Evolutionary conservation across 2,797 vertebrate species (phyloP).

Genomic region (Muscicapa striata): DNA sequence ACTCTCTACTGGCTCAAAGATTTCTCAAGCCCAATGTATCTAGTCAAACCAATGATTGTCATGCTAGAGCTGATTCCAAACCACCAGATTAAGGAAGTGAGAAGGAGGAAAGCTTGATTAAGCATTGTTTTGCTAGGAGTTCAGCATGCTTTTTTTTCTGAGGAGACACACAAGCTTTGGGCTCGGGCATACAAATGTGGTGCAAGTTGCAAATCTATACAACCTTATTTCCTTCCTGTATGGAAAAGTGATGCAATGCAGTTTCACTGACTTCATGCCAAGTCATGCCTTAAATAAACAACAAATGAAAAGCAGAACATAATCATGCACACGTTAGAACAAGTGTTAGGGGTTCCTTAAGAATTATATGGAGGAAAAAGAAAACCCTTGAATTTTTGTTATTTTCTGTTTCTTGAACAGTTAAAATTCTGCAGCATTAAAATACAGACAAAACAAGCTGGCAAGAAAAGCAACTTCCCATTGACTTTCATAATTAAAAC

Average conservation of each 20-base stretch:
- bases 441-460: conserved; percentile 11
- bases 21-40: background rate
- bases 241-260: conserved; percentile 11
- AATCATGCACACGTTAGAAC: background rate
- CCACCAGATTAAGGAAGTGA: background rate
- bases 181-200: background rate
- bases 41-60: background rate
- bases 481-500: conserved; percentile 10
- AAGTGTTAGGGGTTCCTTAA: background rate
- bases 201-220: background rate
- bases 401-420: conserved; percentile 23
- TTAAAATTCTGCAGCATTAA: conserved; percentile 34
- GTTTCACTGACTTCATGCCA: conserved; percentile 4
- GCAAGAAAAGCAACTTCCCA: conserved; percentile 21
- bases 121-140: background rate
- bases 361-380: background rate
- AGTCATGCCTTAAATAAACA: conserved; percentile 2
- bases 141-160: background rate
- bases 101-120: background rate
- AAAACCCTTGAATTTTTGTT: background rate
- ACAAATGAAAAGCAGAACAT: conserved; percentile 33
- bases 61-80: background rate
- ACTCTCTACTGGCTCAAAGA: background rate
- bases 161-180: background rate
- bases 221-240: background rate